phyloP scores from a whole-genome alignment of 2,113 vertebrate genomes.

The Pipa parva region DNA sequence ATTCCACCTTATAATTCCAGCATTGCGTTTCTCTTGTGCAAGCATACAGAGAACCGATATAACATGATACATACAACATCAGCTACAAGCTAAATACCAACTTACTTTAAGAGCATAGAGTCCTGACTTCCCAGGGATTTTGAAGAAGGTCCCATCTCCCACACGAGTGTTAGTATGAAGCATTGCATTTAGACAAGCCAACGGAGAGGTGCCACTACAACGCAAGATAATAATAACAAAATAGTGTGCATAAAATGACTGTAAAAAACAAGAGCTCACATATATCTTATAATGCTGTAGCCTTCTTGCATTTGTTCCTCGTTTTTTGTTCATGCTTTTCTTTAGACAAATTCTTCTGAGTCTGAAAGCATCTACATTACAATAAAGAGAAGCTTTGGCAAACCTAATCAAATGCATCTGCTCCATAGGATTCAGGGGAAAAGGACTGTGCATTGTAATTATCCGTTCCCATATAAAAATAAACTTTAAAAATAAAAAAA shows the following conservation, averaged over 20 bases:
- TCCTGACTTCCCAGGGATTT: slow-evolving; percentile 79
- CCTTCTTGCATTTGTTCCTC: slow-evolving; percentile 39
- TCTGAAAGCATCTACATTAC: slow-evolving; percentile 78
- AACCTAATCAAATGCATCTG: slow-evolving; percentile 81
- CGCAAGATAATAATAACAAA: slow-evolving; percentile 55
- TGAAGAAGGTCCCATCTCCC: slow-evolving; percentile 82
- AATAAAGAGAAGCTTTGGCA: slow-evolving; percentile 67
- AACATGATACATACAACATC: no score
- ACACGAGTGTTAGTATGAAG: slow-evolving; percentile 80
- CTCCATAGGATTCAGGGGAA: slow-evolving; percentile 65
- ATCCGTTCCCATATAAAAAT: slow-evolving; percentile 64
- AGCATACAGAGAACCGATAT: no score
- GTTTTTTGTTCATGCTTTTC: slow-evolving; percentile 37
- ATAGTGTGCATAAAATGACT: slow-evolving; percentile 8
- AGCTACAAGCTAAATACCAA: no score
- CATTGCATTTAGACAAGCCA: slow-evolving; percentile 84
- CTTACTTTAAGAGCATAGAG: slow-evolving; percentile 83
- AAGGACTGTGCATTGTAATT: slow-evolving; percentile 70
- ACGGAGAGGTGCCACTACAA: slow-evolving; percentile 79
- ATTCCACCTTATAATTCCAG: no score
- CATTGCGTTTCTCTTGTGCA: no score
- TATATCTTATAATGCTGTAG: slow-evolving; percentile 54
- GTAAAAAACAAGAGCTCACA: slow-evolving; percentile 17
- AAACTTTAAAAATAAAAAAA: slow-evolving; percentile 11
- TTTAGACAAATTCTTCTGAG: slow-evolving; percentile 60